phyloP scores from a whole-genome alignment of 2,888 invertebrate genomes.

The Luperina testacea region DNA sequence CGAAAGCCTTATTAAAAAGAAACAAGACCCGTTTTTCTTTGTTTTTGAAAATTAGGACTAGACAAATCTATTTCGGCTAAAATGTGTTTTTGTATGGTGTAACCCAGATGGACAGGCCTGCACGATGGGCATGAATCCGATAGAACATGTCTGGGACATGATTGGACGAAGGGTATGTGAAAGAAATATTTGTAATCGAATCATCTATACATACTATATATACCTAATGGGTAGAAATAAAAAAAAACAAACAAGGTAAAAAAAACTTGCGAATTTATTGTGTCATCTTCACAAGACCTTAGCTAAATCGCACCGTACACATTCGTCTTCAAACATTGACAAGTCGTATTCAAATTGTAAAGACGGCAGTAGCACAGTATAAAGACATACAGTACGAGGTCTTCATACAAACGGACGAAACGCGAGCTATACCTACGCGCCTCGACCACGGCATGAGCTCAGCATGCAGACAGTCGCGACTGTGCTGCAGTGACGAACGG shows the following conservation, averaged over 20 bases:
- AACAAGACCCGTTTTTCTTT: too few relatives aligned
- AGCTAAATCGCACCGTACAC: background rate
- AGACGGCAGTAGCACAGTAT: conserved; percentile 33
- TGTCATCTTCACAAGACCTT: background rate
- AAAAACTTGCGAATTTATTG: background rate
- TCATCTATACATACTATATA: rapidly evolving
- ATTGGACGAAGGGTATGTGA: too few relatives aligned
- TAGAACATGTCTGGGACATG: too few relatives aligned
- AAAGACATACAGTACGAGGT: too few relatives aligned
- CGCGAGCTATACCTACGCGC: too few relatives aligned
- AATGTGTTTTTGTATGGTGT: too few relatives aligned
- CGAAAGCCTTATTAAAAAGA: background rate
- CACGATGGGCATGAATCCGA: too few relatives aligned
- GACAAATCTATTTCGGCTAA: background rate
- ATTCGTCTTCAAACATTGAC: conserved; percentile 41
- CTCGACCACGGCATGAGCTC: too few relatives aligned
- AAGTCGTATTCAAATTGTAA: conserved; percentile 13
- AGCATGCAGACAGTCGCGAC: too few relatives aligned
- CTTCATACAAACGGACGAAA: too few relatives aligned
- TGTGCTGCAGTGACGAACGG: too few relatives aligned
- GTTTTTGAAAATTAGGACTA: background rate
- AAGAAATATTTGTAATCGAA: background rate
- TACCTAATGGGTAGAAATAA: background rate
- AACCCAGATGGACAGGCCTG: too few relatives aligned
- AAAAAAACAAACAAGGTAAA: background rate